These are phyloP conservation scores for Pollenia amentaria DNA, from an alignment of 2,888 invertebrate genomes.

Conservation along the genomic window DNA sequence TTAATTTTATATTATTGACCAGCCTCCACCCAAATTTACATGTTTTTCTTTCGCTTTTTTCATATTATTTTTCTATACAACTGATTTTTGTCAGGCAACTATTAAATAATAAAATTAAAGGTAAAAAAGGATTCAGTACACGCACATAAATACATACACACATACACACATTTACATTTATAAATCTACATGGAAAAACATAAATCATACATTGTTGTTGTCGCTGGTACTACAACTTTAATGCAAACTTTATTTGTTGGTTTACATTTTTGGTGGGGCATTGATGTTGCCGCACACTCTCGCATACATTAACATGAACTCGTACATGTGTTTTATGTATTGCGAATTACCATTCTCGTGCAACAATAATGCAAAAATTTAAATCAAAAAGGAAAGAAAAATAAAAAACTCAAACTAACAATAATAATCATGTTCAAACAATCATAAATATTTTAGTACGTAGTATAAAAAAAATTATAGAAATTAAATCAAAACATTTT, in stretches of 20 bases:
- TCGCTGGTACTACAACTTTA: conserved; percentile 45
- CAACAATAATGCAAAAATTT: conserved; percentile 63
- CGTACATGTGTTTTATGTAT: background rate
- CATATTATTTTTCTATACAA: conserved; percentile 52
- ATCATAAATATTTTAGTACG: conserved; percentile 9
- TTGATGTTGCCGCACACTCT: conserved; percentile 19
- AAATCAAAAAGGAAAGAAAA: conserved; percentile 10
- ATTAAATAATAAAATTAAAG: conserved; percentile 72
- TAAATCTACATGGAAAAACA: conserved; percentile 54
- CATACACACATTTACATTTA: conserved; percentile 9
- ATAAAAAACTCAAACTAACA: conserved; percentile 9
- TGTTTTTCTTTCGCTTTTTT: conserved; percentile 24
- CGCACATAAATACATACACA: conserved; percentile 7
- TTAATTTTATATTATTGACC: conserved; percentile 71
- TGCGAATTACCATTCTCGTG: conserved; percentile 25
- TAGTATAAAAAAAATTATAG: conserved; percentile 24
- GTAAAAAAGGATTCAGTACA: conserved; percentile 28
- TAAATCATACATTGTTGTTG: conserved; percentile 65
- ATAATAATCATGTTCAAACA: conserved; percentile 47
- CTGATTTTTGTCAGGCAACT: conserved; percentile 73
- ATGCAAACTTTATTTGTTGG: conserved; percentile 67
- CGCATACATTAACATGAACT: conserved; percentile 3
- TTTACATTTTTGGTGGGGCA: conserved; percentile 41
- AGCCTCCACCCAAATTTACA: conserved; percentile 61
- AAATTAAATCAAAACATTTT: conserved; percentile 62